phyloP scores from a whole-genome alignment of 2,113 vertebrate genomes.

The Hippocampus barbouri region DNA sequence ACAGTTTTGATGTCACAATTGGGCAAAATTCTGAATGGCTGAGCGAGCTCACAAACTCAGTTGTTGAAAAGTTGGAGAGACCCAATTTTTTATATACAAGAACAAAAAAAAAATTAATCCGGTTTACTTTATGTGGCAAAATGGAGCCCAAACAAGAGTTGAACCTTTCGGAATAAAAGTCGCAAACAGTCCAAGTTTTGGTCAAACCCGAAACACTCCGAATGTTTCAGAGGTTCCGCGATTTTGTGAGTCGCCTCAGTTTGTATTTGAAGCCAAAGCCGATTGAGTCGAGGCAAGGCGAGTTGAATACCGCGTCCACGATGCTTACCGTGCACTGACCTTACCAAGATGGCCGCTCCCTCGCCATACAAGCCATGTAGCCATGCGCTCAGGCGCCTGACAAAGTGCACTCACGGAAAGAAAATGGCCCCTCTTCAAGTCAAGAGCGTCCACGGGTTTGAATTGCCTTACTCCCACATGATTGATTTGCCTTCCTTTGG shows the following conservation, averaged over 20 bases:
- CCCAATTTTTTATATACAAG: neutral
- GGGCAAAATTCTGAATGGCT: neutral
- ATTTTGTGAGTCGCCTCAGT: neutral
- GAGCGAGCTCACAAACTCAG: too few species aligned
- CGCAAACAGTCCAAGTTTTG: neutral
- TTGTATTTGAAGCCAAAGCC: neutral
- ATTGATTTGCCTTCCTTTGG: slow-evolving; percentile 37
- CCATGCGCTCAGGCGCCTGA: neutral
- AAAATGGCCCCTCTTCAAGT: neutral
- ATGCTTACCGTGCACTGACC: neutral
- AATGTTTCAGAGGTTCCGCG: neutral
- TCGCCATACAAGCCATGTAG: neutral
- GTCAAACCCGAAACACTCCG: neutral
- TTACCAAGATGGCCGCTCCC: neutral
- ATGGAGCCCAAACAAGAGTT: too few species aligned
- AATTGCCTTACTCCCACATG: slow-evolving; percentile 51
- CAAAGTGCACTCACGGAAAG: neutral
- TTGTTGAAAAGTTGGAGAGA: neutral
- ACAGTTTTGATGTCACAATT: neutral
- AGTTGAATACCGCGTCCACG: neutral
- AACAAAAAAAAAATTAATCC: neutral
- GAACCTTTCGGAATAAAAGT: too few species aligned
- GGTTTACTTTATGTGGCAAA: too few species aligned
- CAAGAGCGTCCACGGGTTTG: slow-evolving; percentile 13
- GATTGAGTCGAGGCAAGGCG: neutral